Percentiles rank a stretch among this genome's conserved stretches.
Conservation (phyloP, 2,888 invertebrate genomes). For the Agrotis clavis region DNA sequence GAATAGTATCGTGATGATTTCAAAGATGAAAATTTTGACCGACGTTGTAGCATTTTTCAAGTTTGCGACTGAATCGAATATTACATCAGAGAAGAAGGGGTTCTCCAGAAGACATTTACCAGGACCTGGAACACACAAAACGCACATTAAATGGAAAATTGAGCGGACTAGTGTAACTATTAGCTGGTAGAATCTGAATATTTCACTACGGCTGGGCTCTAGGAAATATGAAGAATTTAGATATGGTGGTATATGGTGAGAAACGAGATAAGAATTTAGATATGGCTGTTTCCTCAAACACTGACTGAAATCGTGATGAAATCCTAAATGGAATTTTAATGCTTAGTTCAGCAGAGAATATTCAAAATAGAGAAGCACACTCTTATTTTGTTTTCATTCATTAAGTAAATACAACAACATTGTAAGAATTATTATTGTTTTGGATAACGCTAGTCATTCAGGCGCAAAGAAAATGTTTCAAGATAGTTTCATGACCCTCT, state of each 20-base stretch:
- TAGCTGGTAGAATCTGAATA: no score
- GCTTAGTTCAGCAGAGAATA: no score
- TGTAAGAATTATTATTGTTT: background rate
- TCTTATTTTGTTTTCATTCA: no score
- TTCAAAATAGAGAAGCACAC: no score
- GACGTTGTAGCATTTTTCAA: constrained; percentile 60
- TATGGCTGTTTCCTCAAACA: no score
- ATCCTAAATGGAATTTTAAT: no score
- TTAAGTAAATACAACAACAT: no score
- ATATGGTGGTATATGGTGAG: no score
- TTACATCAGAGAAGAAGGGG: constrained; percentile 71
- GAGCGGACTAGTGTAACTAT: no score
- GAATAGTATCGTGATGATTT: constrained; percentile 67
- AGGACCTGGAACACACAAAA: constrained; percentile 65
- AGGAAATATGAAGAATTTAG: no score
- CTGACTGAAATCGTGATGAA: no score
- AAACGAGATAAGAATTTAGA: no score
- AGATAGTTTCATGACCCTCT: background rate
- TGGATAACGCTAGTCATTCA: background rate
- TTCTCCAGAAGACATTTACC: constrained; percentile 69
- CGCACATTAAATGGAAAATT: background rate
- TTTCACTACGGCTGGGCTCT: background rate
- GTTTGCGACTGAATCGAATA: constrained; percentile 65
- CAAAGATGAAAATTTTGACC: constrained; percentile 68
- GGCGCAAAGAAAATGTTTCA: background rate